Base-by-base conservation (phyloP, 2,113 vertebrate genomes). In the Puffinus mauretanicus region DNA sequence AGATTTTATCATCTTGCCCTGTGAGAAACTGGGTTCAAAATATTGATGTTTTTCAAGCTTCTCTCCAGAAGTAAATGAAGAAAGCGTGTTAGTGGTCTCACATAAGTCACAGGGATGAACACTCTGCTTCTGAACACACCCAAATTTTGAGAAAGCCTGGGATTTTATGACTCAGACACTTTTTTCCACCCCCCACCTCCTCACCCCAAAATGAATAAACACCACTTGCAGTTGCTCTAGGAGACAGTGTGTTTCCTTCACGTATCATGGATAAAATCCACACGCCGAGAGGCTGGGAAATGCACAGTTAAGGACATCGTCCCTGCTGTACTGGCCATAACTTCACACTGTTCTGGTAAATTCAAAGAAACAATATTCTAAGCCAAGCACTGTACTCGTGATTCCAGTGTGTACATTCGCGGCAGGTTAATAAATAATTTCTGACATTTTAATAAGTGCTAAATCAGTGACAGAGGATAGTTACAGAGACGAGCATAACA, bases 131-230 rank as follows among this genome's bases (percentile, higher is more conserved):
- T 90, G 70, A 90, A 89, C 54, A 71, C 95, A 83, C 89, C 62
- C 84, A 80, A 15, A 77, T 91, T 91, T 95, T 80, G 78, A 88
- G 82, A 95, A 91, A 95, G 58, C 67, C 82, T 93, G 81, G 51
- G 71, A 87, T 94, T 87, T 93, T 87, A 62, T 96, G 93, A 97
- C 70, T 96, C 95, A 94, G 86, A 38, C 29, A 12, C 18, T 80
- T 94, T 75, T 88, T 92, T 96, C 61, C 79, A 83, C 46, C 13
- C 16, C 61, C 62, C 64, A 67, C 77, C 26, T 69, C 24, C 32
- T 85, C 80, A 61, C 13, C 11, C 18, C 0, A 0, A 78, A 91
- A 88, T 61, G 54, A 92, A 79, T 26, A 94, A 88, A 82, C 83
- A 87, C 8, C 13, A 14, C 29, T 82, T 73, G 64, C 26, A 70